Conservation (phyloP, 2,797 vertebrate genomes). For the Clamator glandarius region DNA sequence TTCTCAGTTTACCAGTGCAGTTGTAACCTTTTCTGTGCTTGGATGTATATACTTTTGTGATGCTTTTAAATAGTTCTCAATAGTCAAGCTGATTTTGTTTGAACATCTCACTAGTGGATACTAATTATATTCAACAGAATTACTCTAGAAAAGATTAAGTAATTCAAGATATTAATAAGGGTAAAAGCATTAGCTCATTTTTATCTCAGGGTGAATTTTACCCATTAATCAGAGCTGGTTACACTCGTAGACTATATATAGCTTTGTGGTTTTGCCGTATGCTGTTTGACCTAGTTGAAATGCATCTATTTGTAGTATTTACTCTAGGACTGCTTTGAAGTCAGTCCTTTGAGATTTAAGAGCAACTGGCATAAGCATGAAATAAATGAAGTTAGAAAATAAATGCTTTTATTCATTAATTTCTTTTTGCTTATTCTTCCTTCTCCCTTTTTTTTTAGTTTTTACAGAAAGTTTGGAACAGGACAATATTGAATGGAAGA, state of each 20-base stretch:
- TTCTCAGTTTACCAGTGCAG: neutral
- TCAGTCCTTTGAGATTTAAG: neutral
- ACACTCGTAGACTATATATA: neutral
- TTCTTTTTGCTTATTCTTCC: neutral
- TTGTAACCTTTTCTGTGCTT: neutral
- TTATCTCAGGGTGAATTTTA: neutral
- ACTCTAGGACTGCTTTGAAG: neutral
- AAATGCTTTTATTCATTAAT: neutral
- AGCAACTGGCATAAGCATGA: neutral
- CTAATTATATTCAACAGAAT: neutral
- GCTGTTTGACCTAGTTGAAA: neutral
- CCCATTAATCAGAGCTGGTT: neutral
- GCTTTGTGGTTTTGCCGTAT: neutral
- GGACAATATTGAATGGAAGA: neutral
- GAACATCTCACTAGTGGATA: neutral
- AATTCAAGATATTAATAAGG: neutral
- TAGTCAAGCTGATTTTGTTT: neutral
- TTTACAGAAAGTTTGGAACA: constrained; percentile 21
- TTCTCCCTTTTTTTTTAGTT: neutral
- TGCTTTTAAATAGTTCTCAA: neutral
- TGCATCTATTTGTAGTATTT: neutral
- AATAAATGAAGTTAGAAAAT: neutral
- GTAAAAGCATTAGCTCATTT: neutral
- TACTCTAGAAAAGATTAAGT: neutral
- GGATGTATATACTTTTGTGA: neutral